Percentiles rank a stretch among this genome's conserved stretches.
Conservation (phyloP, 2,888 invertebrate species). For the Kryphioiulus occultus region DNA sequence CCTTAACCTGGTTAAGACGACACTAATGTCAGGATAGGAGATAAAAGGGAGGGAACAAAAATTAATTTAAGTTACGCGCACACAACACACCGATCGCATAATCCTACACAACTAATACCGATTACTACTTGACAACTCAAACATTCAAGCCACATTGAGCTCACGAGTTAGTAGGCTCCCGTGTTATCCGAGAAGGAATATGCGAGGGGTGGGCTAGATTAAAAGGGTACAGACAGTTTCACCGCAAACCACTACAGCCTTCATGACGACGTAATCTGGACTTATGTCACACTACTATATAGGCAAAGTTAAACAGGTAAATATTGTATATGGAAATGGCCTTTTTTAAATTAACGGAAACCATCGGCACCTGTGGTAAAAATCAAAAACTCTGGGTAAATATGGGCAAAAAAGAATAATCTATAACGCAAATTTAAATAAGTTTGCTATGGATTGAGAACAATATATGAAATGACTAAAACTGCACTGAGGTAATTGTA, state of each 20-base stretch:
- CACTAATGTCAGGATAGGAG: not conserved
- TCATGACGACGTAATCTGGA: constrained; percentile 41
- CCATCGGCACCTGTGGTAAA: constrained; percentile 44
- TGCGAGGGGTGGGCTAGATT: not conserved
- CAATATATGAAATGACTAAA: constrained; percentile 47
- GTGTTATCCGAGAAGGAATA: not conserved
- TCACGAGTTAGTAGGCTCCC: constrained; percentile 43
- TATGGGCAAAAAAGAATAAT: constrained; percentile 45
- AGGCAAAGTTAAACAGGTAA: constrained; percentile 41
- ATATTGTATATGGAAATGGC: constrained; percentile 46
- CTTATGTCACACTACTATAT: constrained; percentile 40
- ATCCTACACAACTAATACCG: constrained; percentile 14
- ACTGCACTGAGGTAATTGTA: constrained; percentile 46
- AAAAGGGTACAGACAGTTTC: not conserved
- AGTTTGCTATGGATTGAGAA: constrained; percentile 42
- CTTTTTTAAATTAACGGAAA: constrained; percentile 11
- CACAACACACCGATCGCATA: not conserved
- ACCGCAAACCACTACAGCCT: constrained; percentile 17
- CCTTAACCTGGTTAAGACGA: not conserved
- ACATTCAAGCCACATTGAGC: not conserved
- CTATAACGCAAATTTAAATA: constrained; percentile 48
- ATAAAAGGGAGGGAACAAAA: not conserved
- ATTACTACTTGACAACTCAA: constrained; percentile 3
- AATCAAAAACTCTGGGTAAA: constrained; percentile 45
- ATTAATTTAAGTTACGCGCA: not conserved